Conservation (phyloP, 2,888 invertebrate species). For the Mactromeris polynyma region DNA sequence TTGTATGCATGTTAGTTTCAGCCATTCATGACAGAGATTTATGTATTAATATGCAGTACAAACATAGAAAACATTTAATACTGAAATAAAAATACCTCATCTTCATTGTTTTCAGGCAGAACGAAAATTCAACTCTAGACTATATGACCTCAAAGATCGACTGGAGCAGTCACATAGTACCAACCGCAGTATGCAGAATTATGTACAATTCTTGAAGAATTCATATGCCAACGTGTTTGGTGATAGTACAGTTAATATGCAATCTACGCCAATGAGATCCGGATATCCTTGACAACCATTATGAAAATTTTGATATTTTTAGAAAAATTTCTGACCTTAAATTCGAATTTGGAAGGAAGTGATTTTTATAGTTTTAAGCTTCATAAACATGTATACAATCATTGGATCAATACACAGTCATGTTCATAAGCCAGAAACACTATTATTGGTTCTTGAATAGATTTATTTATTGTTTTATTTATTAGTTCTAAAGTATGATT, state of each 20-base stretch:
- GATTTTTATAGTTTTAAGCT: neutral
- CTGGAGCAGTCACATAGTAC: constrained; percentile 87
- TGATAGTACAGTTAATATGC: constrained; percentile 78
- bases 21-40: too few relatives aligned
- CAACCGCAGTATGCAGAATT: constrained; percentile 87
- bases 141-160: constrained; percentile 86
- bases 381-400: neutral
- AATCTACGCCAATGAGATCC: constrained; percentile 67
- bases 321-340: constrained; percentile 1
- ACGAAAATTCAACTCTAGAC: constrained; percentile 85
- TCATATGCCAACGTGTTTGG: constrained; percentile 87
- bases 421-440: neutral
- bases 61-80: neutral
- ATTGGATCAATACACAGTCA: neutral
- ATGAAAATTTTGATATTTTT: neutral
- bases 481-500: neutral
- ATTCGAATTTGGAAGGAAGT: neutral
- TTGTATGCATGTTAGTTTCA: too few relatives aligned
- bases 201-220: constrained; percentile 87
- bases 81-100: neutral
- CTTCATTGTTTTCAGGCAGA: constrained; percentile 82
- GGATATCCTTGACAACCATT: constrained; percentile 60
- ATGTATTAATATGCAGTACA: too few relatives aligned
- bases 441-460: neutral
- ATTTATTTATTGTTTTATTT: neutral